phyloP scores from a whole-genome alignment of 2,797 vertebrate genomes.

The Ctenosaura bakeri region DNA sequence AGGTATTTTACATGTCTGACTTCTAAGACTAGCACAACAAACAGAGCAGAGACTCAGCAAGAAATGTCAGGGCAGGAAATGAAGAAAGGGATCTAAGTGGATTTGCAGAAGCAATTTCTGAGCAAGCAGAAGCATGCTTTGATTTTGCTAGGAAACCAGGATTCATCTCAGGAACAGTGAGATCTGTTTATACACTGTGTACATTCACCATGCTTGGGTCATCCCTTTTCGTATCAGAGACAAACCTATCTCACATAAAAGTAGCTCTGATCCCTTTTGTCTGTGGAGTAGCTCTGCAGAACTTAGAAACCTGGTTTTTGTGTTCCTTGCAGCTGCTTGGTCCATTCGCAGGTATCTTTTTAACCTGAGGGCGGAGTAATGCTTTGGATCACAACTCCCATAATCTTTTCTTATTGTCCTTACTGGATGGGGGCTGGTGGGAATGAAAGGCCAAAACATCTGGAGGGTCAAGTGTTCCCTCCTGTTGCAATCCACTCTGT shows the following conservation, averaged over 20 bases:
- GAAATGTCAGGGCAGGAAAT: neutral
- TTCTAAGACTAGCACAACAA: constrained; percentile 4
- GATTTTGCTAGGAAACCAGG: constrained; percentile 10
- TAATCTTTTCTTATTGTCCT: no score
- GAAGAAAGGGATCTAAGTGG: neutral
- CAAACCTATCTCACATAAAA: neutral
- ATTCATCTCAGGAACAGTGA: neutral
- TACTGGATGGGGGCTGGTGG: neutral
- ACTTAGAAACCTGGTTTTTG: neutral
- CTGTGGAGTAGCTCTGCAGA: neutral
- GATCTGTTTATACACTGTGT: neutral
- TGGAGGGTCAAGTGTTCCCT: neutral
- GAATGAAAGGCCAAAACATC: neutral
- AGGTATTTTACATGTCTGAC: constrained; percentile 32
- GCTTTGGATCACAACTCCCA: neutral
- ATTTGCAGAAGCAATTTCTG: constrained; percentile 2
- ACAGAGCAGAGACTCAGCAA: fast-evolving
- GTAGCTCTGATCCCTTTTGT: neutral
- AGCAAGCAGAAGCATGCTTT: neutral
- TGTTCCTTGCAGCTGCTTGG: neutral
- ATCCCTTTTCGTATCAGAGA: neutral
- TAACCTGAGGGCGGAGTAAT: neutral
- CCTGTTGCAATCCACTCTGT: neutral
- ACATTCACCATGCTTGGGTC: neutral
- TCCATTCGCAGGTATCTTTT: neutral